Percentiles rank a stretch among this genome's conserved stretches.
phyloP scores from a whole-genome alignment of 1,140 invertebrate species.

The Acromyrmex heyeri region DNA sequence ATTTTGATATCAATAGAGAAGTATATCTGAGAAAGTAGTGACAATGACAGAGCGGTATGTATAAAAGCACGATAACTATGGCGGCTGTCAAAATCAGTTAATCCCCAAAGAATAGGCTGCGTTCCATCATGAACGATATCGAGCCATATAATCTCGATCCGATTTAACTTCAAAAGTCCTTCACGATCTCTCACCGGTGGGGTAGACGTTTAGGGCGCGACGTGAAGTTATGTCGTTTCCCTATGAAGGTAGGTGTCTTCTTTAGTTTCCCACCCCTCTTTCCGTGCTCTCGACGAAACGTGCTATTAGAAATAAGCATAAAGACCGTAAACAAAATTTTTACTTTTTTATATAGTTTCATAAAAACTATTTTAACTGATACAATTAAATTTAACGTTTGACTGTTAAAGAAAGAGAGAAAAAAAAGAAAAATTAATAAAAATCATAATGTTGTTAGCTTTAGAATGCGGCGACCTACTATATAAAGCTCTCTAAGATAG shows the following conservation, averaged over 20 bases:
- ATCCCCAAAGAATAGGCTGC: slow-evolving; percentile 59
- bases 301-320: slow-evolving; percentile 30
- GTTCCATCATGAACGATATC: slow-evolving; percentile 75
- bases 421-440: slow-evolving; percentile 70
- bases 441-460: slow-evolving; percentile 72
- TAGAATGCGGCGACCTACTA: slow-evolving; percentile 68
- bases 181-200: slow-evolving; percentile 42
- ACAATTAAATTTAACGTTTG: slow-evolving; percentile 63
- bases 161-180: slow-evolving; percentile 72
- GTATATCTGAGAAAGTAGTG: neutral
- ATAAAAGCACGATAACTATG: slow-evolving; percentile 63
- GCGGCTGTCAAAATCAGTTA: slow-evolving; percentile 72
- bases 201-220: slow-evolving; percentile 70
- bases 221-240: slow-evolving; percentile 78
- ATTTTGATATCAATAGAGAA: neutral
- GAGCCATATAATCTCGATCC: slow-evolving; percentile 75
- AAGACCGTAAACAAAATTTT: slow-evolving; percentile 57
- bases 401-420: slow-evolving; percentile 62
- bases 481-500: slow-evolving; percentile 77
- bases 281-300: neutral
- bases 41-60: slow-evolving; percentile 62
- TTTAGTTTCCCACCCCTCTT: slow-evolving; percentile 72
- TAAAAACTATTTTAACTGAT: slow-evolving; percentile 64
- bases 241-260: slow-evolving; percentile 61
- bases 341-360: slow-evolving; percentile 29